Conservation (phyloP, 2,113 vertebrate genomes). For the Lethenteron camtschaticum region DNA sequence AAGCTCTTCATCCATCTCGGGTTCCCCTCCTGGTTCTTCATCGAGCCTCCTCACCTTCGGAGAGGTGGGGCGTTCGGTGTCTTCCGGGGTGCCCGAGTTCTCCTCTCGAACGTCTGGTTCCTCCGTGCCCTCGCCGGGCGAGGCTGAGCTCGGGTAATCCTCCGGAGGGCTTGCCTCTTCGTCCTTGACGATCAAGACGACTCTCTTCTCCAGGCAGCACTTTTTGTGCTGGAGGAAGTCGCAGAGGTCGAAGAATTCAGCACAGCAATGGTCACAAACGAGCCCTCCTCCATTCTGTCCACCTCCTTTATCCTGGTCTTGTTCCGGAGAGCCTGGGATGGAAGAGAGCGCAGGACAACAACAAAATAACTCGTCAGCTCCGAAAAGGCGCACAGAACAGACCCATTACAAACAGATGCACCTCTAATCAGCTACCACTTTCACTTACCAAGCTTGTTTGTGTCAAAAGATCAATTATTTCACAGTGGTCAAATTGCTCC, state of each 20-base stretch:
- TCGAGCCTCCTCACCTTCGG: not conserved
- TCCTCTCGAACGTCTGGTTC: not conserved
- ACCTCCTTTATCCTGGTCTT: slow-evolving; percentile 3
- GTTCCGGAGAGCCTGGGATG: not conserved
- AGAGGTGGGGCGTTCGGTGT: not conserved
- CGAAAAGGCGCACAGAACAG: not conserved
- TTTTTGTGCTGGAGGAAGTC: slow-evolving; percentile 84
- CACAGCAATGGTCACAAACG: slow-evolving; percentile 78
- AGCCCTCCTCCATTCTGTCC: slow-evolving; percentile 77
- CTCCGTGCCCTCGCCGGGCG: slow-evolving; percentile 8
- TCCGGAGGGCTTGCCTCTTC: slow-evolving; percentile 47
- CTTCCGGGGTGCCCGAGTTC: not conserved
- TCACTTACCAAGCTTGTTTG: not conserved
- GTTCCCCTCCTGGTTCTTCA: not conserved
- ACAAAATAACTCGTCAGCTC: not conserved
- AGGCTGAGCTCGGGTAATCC: slow-evolving; percentile 52
- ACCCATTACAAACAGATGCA: not conserved
- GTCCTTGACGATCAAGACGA: slow-evolving; percentile 74
- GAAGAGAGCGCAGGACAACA: not conserved
- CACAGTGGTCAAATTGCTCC: slow-evolving; percentile 71
- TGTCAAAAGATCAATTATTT: slow-evolving; percentile 51
- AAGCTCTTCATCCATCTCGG: slow-evolving; percentile 1
- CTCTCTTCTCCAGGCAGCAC: slow-evolving; percentile 68
- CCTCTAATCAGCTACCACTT: not conserved
- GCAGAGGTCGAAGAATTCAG: slow-evolving; percentile 89